A percentile compares a stretch with the other conserved stretches of the same genome.
Conservation (phyloP, 2,113 vertebrate genomes). For the Sceloporus undulatus region DNA sequence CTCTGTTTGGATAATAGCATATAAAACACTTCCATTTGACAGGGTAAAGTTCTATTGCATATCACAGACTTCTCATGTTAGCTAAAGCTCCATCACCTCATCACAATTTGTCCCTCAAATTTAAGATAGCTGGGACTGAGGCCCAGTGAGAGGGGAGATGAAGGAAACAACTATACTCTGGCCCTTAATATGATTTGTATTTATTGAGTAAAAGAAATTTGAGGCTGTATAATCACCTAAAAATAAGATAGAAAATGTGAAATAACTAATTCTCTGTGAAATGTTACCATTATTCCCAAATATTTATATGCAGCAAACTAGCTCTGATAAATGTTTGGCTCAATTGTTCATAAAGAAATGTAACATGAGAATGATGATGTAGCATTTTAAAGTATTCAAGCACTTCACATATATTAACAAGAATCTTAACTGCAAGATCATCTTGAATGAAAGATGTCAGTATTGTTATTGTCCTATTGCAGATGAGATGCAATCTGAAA, state of each 20-base stretch:
- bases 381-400: not conserved
- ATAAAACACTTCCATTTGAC: constrained; percentile 31
- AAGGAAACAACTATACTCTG: not conserved
- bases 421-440: not conserved
- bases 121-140: constrained; percentile 4
- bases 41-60: constrained; percentile 25
- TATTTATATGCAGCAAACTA: not conserved
- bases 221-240: not conserved
- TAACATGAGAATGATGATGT: not conserved
- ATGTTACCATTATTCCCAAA: constrained; percentile 15
- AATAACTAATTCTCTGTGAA: not conserved
- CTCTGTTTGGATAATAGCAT: constrained; percentile 32
- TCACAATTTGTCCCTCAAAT: constrained; percentile 23
- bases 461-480: not conserved
- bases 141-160: not conserved
- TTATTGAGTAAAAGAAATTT: constrained; percentile 14
- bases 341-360: not conserved
- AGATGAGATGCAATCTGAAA: not conserved
- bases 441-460: not conserved
- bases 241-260: not conserved
- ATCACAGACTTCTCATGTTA: constrained; percentile 14
- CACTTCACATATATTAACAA: not conserved
- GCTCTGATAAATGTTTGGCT: not conserved
- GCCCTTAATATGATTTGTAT: not conserved
- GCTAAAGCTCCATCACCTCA: not conserved